Conservation (phyloP, 2,888 invertebrate species). For the Pharmacophagus antenor region DNA sequence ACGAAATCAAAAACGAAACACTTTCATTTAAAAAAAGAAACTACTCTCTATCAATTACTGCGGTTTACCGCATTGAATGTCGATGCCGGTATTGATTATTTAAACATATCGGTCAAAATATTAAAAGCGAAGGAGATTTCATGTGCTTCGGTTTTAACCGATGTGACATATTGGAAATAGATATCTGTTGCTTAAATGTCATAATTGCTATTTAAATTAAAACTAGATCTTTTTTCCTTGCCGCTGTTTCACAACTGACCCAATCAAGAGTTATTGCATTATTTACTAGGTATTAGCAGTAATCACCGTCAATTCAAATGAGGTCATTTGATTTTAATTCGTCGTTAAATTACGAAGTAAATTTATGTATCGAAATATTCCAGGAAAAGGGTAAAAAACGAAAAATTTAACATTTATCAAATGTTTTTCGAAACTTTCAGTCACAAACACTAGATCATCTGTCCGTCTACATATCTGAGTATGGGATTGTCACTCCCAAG, state of each 20-base stretch:
- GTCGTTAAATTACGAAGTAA: not conserved
- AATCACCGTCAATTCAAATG: conserved; percentile 4
- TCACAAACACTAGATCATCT: too few species aligned
- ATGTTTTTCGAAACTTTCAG: too few species aligned
- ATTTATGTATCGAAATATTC: not conserved
- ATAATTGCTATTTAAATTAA: not conserved
- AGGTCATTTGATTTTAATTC: not conserved
- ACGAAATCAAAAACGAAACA: conserved; percentile 8
- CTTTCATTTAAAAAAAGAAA: conserved; percentile 9
- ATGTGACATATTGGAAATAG: too few species aligned
- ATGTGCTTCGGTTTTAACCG: too few species aligned
- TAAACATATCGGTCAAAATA: not conserved
- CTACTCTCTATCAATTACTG: not conserved
- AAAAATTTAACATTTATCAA: not conserved
- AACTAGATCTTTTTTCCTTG: not conserved
- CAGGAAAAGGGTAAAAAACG: not conserved
- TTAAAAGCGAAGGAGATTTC: not conserved
- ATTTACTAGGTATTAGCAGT: not conserved
- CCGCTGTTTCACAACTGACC: not conserved
- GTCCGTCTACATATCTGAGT: too few species aligned
- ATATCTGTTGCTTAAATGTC: not conserved
- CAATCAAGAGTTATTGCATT: not conserved
- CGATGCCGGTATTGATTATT: conserved; percentile 2
- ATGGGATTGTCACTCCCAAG: too few species aligned
- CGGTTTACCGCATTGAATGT: not conserved